Percentiles rank a stretch among this genome's conserved stretches.
These are phyloP conservation scores for Nymphicus hollandicus DNA, from an alignment of 2,113 vertebrate species.

Conservation along the genomic window DNA sequence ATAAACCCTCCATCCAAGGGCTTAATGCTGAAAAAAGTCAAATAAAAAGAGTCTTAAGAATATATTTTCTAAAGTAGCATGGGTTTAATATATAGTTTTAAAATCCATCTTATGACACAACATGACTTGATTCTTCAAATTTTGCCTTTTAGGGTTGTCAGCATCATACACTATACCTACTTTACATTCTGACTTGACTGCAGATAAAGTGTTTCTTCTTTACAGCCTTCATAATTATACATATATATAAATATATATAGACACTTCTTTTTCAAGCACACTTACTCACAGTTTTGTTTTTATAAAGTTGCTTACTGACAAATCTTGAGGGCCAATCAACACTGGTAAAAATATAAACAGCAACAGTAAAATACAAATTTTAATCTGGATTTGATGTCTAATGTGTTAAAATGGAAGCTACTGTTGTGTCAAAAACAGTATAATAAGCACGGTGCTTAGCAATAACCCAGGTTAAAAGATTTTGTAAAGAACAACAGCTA, in stretches of 20 bases:
- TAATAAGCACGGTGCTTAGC: neutral
- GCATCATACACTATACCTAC: neutral
- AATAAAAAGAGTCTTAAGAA: neutral
- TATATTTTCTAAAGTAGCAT: neutral
- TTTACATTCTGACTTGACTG: neutral
- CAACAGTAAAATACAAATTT: neutral
- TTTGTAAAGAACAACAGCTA: neutral
- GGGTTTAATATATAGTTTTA: neutral
- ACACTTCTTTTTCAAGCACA: neutral
- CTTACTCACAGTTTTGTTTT: neutral
- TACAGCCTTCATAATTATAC: neutral
- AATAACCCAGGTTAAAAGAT: neutral
- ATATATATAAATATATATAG: neutral
- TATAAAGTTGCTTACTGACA: neutral
- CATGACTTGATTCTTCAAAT: neutral
- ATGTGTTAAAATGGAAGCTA: neutral
- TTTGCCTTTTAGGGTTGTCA: neutral
- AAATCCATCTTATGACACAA: neutral
- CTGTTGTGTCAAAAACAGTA: neutral
- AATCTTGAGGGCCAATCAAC: neutral
- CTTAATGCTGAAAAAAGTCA: neutral
- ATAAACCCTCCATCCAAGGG: neutral
- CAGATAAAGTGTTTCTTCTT: neutral
- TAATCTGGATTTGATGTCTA: neutral
- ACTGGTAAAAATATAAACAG: neutral